Evolutionary conservation across 2,888 invertebrate genomes (phyloP), one percentile per base, ranked within the genome.

Genomic region (Flabesymbios commensalis): DNA sequence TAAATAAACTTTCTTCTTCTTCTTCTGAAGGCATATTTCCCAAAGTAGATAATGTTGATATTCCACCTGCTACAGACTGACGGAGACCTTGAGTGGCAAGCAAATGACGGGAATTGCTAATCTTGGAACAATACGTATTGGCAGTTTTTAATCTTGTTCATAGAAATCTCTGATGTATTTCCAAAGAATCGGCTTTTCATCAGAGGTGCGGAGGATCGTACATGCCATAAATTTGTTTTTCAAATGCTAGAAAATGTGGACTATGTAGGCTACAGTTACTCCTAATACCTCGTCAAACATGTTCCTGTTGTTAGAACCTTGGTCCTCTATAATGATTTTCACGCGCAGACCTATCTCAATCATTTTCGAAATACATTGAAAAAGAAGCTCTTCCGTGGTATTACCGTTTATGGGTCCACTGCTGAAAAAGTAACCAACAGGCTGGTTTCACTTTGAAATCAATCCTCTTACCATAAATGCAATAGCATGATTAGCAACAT

Each of bases 141-240:
- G n/a, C n/a, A n/a, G n/a, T n/a, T n/a, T n/a, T n/a, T n/a, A n/a
- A n/a, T n/a, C n/a, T n/a, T n/a, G n/a, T n/a, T n/a, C n/a, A n/a
- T n/a, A n/a, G n/a, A n/a, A n/a, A n/a, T 73, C 73, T 0, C 72
- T 72, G 52, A 69, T 65, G 39, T 72, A 70, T 19, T 39, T 76
- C 5, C 64, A 72, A 0, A 71, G 72, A 48, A 49, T 73, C 3
- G 70, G 69, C 42, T 61, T 41, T 29, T 45, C 19, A 17, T 22
- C 10, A 7, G 17, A 45, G 19, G 10, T 45, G 17, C 29, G 26
- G 14, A 26, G 49, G 49, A 28, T 49, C 49, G 29, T 49, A 14
- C 26, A 49, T 24, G 19, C 10, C 29, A 49, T 26, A 29, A 26
- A 24, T 49, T n/a, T n/a, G n/a, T n/a, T n/a, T 29, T 49, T 7